Conservation (phyloP, 2,888 invertebrate species). For the Meiosimyza decipiens region DNA sequence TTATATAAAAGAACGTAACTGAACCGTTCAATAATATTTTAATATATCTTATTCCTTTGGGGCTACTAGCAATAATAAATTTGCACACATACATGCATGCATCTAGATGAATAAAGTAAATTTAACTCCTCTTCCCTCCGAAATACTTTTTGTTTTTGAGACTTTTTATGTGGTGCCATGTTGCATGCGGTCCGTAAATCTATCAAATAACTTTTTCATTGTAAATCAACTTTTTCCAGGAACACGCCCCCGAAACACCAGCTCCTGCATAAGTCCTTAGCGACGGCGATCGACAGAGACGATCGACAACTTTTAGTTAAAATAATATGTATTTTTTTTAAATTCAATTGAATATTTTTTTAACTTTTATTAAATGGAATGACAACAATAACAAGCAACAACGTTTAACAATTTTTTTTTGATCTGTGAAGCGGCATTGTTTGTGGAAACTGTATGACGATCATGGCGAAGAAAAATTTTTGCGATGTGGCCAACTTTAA, state of each 20-base stretch:
- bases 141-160: too few species aligned
- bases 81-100: too few species aligned
- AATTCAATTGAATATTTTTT: conserved; percentile 9
- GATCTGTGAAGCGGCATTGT: conserved; percentile 1
- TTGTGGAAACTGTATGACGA: conserved; percentile 6
- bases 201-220: conserved; percentile 4
- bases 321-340: too few species aligned
- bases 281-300: background rate
- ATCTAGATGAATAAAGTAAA: too few species aligned
- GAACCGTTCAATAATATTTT: too few species aligned
- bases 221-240: conserved; percentile 46
- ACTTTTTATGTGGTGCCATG: background rate
- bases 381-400: conserved; percentile 8
- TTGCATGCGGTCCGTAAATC: background rate
- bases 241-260: conserved; percentile 55
- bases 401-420: conserved; percentile 6
- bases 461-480: background rate
- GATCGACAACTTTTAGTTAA: too few species aligned
- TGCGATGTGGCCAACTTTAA: background rate
- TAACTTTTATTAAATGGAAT: conserved; percentile 10
- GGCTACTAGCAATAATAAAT: too few species aligned
- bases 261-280: conserved; percentile 49
- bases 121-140: too few species aligned
- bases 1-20: too few species aligned
- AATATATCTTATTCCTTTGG: too few species aligned